Percentiles rank a stretch among this genome's conserved stretches.
phyloP scores from a whole-genome alignment of 2,113 vertebrate genomes.

The Eonycteris spelaea region DNA sequence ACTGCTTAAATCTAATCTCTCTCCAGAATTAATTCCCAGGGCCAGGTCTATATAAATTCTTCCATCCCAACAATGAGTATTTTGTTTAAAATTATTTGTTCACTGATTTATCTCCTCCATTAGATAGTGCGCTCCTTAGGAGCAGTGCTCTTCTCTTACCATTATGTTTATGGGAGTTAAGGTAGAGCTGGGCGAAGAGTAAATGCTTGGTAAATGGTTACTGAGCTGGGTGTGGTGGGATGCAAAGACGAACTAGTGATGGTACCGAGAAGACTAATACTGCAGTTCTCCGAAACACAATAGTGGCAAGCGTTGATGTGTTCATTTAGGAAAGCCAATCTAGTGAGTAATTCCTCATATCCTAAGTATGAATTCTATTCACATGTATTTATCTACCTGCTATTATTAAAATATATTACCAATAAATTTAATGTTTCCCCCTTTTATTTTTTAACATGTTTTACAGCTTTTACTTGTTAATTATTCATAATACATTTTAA shows the following conservation, averaged over 20 bases:
- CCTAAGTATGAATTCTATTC: constrained; percentile 68
- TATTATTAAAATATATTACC: constrained; percentile 79
- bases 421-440: constrained; percentile 78
- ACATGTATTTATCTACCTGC: constrained; percentile 75
- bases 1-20: background rate
- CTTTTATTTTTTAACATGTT: constrained; percentile 77
- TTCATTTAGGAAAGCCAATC: constrained; percentile 12
- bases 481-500: constrained; percentile 84
- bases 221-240: background rate
- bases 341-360: constrained; percentile 67
- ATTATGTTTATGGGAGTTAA: background rate
- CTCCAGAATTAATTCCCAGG: background rate
- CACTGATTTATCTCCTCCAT: background rate
- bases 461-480: constrained; percentile 80
- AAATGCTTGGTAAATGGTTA: background rate
- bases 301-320: background rate
- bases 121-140: background rate
- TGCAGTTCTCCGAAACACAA: background rate
- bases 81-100: background rate
- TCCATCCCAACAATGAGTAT: background rate
- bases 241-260: background rate
- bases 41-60: background rate
- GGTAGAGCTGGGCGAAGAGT: background rate
- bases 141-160: background rate
- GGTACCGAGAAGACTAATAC: background rate